A percentile compares a stretch with the other conserved stretches of the same genome.
These are phyloP conservation scores for Amblyjoppa fuscipennis DNA, from an alignment of 2,888 invertebrate genomes.

Conservation along the genomic window DNA sequence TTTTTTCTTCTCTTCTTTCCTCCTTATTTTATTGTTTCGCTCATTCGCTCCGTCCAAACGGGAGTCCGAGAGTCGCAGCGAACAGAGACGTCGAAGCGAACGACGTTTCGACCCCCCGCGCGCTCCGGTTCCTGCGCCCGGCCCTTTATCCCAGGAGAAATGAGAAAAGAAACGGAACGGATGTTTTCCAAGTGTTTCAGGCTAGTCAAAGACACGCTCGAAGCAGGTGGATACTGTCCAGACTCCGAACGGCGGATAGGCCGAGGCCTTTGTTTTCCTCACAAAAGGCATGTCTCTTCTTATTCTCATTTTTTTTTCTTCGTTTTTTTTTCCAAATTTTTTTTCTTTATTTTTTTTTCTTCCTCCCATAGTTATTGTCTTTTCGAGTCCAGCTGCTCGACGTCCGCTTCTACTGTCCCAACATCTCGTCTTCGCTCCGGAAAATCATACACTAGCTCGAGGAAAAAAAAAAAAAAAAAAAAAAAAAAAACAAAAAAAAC, in stretches of 20 bases:
- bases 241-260: constrained; percentile 51
- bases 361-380: constrained; percentile 35
- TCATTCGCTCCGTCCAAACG: constrained; percentile 15
- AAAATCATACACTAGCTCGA: neutral
- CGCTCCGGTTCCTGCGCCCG: constrained; percentile 2
- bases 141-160: constrained; percentile 34
- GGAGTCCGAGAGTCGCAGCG: constrained; percentile 35
- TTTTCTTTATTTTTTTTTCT: constrained; percentile 1
- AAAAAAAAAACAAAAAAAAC: too few relatives aligned
- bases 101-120: constrained; percentile 4
- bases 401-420: neutral
- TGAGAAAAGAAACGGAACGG: constrained; percentile 37
- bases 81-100: constrained; percentile 31
- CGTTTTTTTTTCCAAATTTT: constrained; percentile 2
- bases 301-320: constrained; percentile 29
- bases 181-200: constrained; percentile 63
- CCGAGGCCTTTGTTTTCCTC: constrained; percentile 56
- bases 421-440: neutral
- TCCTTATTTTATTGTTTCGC: neutral
- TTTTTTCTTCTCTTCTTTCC: neutral
- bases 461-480: neutral
- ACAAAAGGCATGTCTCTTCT: constrained; percentile 55
- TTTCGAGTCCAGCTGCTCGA: constrained; percentile 16
- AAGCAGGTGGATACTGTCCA: constrained; percentile 57
- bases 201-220: constrained; percentile 38